Conservation (phyloP, 92 coral and sea anemone species). For the Paragorgia papillata region DNA sequence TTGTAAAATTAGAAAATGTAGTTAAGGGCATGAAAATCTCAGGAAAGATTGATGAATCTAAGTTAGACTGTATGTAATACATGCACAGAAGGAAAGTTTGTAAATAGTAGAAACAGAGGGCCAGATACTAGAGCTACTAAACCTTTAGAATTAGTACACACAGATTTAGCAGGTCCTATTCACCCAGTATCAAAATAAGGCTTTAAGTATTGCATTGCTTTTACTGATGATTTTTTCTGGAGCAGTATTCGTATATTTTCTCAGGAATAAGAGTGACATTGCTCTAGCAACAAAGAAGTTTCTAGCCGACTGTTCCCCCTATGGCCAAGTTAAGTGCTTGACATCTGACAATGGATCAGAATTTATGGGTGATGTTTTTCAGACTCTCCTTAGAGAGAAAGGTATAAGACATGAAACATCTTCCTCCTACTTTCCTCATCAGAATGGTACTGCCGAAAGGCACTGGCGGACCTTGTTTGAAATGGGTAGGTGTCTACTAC, state of each 20-base stretch:
- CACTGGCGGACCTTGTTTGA: constrained; percentile 58
- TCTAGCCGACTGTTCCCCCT: constrained; percentile 39
- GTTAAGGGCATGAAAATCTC: constrained; percentile 42
- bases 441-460: constrained; percentile 61
- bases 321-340: constrained; percentile 43
- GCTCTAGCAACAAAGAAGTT: constrained; percentile 30
- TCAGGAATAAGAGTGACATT: constrained; percentile 24
- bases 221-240: constrained; percentile 54
- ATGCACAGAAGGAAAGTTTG: constrained; percentile 15
- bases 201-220: constrained; percentile 27
- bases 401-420: constrained; percentile 48
- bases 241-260: constrained; percentile 29
- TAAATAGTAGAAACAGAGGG: constrained; percentile 11
- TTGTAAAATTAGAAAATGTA: constrained; percentile 15
- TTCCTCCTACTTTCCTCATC: constrained; percentile 55
- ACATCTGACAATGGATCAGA: constrained; percentile 46
- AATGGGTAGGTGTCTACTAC: constrained; percentile 51
- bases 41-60: constrained; percentile 13
- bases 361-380: constrained; percentile 24
- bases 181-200: neutral
- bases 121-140: constrained; percentile 33
- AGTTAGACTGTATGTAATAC: constrained; percentile 40
- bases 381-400: constrained; percentile 27
- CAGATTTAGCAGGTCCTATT: constrained; percentile 24
- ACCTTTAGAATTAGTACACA: constrained; percentile 32